Evolutionary conservation across 2,888 invertebrate genomes (phyloP).

Genomic region (Ectemnius lituratus): DNA sequence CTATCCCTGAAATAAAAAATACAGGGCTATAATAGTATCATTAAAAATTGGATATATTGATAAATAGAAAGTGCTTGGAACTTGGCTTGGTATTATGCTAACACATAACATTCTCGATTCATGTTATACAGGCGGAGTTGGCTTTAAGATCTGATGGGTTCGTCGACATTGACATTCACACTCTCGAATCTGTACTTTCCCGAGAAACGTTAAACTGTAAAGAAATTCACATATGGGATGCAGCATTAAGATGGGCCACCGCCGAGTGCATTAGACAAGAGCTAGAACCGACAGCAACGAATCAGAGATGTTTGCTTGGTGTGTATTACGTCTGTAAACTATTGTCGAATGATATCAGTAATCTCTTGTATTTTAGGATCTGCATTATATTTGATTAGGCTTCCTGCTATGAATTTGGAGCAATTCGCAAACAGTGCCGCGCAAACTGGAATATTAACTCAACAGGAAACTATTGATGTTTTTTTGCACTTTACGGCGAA

Average conservation of each 20-base stretch:
- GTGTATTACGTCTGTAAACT: constrained; percentile 30
- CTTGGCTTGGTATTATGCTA: no score
- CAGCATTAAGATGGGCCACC: constrained; percentile 94
- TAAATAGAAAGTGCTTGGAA: no score
- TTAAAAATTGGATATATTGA: no score
- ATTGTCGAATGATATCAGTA: constrained; percentile 27
- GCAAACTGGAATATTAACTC: constrained; percentile 93
- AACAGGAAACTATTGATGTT: constrained; percentile 96
- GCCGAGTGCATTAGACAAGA: constrained; percentile 93
- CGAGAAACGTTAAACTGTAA: constrained; percentile 97
- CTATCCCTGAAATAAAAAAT: no score
- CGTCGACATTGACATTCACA: constrained; percentile 96
- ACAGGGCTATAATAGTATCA: no score
- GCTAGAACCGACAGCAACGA: constrained; percentile 88
- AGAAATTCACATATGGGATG: constrained; percentile 94
- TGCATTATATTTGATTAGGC: constrained; percentile 90
- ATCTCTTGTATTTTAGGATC: constrained; percentile 67
- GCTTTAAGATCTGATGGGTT: constrained; percentile 97
- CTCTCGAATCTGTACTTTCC: constrained; percentile 93
- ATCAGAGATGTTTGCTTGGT: constrained; percentile 78
- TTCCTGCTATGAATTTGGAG: constrained; percentile 96
- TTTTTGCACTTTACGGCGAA: constrained; percentile 96
- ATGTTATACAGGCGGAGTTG: constrained; percentile 90
- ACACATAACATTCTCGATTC: no score
- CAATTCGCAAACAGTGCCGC: constrained; percentile 97